Evolutionary conservation across 2,888 invertebrate genomes (phyloP), one percentile per base, ranked within the genome.

Genomic region (Aleiodes leptofemur): DNA sequence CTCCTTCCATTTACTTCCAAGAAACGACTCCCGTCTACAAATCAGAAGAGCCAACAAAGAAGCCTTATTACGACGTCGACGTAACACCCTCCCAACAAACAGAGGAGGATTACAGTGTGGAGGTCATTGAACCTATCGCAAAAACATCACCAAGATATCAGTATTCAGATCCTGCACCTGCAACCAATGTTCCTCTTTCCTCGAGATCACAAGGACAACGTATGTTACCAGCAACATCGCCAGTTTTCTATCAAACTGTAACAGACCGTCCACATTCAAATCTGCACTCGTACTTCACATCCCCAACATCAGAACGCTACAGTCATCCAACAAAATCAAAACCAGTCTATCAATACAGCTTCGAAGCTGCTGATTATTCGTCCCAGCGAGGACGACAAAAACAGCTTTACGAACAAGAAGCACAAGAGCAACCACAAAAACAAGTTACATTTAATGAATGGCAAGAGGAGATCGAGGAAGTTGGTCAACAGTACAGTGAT

Each of bases 291-390:
- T 87, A 86, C 73, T 83, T 86, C 72, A 82, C 84, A 6, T 85
- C 84, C 0, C 72, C 81, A 8, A 82, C 81, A 31, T 78, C 83
- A 0, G 79, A 78, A 38, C 77, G 79, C 23, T 80, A 78, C 38
- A 82, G 82, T 29, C 82, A 82, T 9, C 80, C 80, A 4, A 64
- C 76, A 23, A 87, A 91, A 69, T 86, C 92, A 0, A 92, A 93
- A 84, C 94, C 94, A 0, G 91, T 94, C 7, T 95, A 95, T 85
- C 95, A 95, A 85, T 95, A 93, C 86, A 94, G 93, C 83, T 95
- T 94, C 84, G 93, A 95, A 85, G 91, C 93, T 0, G 91, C 92
- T 9, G 90, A 91, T 80, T 91, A 91, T 77, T 43, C 69, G 0
- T 69, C 78, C 38, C 83, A 83, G 43, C 82, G 77, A 7, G 74